Evolutionary conservation across 2,888 invertebrate species (phyloP), one percentile per base, ranked within the genome.

Genomic region (Apeira syringaria): DNA sequence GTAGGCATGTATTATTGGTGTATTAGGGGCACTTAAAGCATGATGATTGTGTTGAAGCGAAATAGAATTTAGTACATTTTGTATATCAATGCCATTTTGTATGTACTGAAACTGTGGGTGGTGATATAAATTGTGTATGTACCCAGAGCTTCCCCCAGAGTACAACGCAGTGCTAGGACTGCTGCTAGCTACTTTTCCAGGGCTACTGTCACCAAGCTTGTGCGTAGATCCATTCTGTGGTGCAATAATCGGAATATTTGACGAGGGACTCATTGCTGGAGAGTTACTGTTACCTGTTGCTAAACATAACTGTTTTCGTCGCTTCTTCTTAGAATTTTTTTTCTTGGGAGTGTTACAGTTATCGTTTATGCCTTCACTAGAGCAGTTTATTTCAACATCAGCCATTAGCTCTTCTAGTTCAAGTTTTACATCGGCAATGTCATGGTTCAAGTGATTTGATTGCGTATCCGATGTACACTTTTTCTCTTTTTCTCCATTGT

Each of bases 61-160:
- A 9, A 39, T 20, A 20, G 43, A 11, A 26, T 35, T 35, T 7
- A 46, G 24, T 24, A 34, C 32, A 18, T 53, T 47, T 32, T 56
- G 49, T 30, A 45, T 47, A 37, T 40, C 64, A 38, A 56, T 61
- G 10, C 59, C 44, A 31, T 66, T 63, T 29, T 74, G 69, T 40
- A 74, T 59, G 25, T 74, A 61, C 50, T 79, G 78, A 64, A 68
- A 84, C 40, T 84, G 81, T 39, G 85, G 85, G 53, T 85, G 83
- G 50, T 84, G 64, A 10, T 70, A 62, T 8, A 84, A 53, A 53
- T 86, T 87, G 67, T 85, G 83, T 35, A 85, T 59, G 59, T 86
- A 84, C 26, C 78, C 78, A 3, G 83, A 64, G 61, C 66, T 80
- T n/a, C 70, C 61, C 47, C 56, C 65, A 20, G 73, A 72, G 68